Conservation (phyloP, 2,113 vertebrate species). For the Castor canadensis region DNA sequence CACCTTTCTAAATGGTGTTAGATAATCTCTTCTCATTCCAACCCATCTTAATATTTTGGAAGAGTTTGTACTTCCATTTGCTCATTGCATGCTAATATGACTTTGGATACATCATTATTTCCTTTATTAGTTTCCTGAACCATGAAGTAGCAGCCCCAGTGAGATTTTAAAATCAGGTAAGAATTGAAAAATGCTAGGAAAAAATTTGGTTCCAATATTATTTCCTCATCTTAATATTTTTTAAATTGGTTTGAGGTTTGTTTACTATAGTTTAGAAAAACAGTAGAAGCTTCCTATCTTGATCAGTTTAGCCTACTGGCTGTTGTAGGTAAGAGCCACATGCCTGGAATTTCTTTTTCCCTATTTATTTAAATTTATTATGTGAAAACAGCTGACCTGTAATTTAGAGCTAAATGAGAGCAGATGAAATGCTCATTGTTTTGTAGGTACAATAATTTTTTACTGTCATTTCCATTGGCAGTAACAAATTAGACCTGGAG, state of each 20-base stretch:
- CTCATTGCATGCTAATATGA: background rate
- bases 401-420: slow-evolving; percentile 2
- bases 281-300: background rate
- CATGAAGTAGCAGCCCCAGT: background rate
- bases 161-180: background rate
- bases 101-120: background rate
- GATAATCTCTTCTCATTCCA: background rate
- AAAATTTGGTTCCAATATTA: background rate
- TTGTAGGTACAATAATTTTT: background rate
- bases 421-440: background rate
- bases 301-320: background rate
- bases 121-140: background rate
- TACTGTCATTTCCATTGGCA: slow-evolving; percentile 14
- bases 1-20: background rate
- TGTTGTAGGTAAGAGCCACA: background rate
- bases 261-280: background rate
- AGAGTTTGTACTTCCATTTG: background rate
- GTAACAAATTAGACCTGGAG: background rate
- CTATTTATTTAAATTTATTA: background rate
- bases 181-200: background rate
- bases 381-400: background rate
- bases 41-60: background rate
- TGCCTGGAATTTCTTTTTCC: background rate
- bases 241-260: background rate
- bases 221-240: background rate